phyloP scores from a whole-genome alignment of 2,113 vertebrate genomes.

The Colaptes auratus region DNA sequence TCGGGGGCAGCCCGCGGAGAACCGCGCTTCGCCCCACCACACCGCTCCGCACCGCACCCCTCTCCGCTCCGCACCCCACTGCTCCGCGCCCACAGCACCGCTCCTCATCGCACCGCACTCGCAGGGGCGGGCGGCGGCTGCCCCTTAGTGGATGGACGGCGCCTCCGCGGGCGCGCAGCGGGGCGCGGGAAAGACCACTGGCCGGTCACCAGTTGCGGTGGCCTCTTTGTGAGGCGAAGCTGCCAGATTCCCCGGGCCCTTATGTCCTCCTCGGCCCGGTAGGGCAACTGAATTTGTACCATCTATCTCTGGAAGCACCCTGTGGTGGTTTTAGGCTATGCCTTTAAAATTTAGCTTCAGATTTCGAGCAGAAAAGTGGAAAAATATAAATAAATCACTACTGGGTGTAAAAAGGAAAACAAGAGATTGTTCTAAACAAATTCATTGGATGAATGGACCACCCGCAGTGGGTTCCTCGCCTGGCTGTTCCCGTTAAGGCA shows the following conservation, averaged over 20 bases:
- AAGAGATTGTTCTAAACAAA: too few species aligned
- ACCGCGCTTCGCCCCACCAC: background rate
- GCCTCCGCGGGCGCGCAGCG: conserved; percentile 6
- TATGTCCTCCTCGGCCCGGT: background rate
- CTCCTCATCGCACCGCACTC: too few species aligned
- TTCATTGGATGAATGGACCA: too few species aligned
- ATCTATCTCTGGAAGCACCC: accelerated
- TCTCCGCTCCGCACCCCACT: too few species aligned
- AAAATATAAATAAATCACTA: too few species aligned
- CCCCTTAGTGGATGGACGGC: background rate
- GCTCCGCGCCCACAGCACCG: too few species aligned
- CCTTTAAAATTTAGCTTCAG: too few species aligned
- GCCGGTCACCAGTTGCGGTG: too few species aligned
- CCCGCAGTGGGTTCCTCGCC: background rate
- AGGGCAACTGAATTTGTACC: background rate
- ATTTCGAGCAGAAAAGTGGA: too few species aligned
- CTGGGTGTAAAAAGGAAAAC: too few species aligned
- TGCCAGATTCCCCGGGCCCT: background rate
- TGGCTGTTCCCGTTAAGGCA: accelerated
- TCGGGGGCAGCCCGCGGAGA: background rate
- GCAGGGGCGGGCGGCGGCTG: background rate
- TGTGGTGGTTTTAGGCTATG: too few species aligned
- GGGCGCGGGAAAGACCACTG: background rate
- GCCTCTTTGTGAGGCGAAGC: background rate
- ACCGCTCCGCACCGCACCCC: background rate